Conservation (phyloP, 2,113 vertebrate species). For the Hassar affinis region DNA sequence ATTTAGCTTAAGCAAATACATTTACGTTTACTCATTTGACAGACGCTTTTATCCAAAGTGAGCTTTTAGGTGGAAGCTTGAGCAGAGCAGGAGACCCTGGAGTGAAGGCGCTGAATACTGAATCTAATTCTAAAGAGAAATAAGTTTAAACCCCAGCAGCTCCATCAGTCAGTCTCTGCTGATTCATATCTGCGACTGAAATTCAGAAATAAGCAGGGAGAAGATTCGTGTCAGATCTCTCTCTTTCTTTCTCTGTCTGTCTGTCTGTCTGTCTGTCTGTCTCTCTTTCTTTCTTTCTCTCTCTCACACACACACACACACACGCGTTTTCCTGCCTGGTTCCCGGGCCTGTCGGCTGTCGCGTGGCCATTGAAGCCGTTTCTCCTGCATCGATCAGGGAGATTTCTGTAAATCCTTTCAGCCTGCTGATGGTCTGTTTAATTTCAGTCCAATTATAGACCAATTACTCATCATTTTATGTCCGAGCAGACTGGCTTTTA, state of each 20-base stretch:
- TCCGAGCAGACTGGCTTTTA: not conserved
- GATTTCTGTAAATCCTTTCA: slow-evolving; percentile 11
- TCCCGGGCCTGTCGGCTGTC: slow-evolving; percentile 14
- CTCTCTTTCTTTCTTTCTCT: not conserved
- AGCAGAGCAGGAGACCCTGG: too few relatives aligned
- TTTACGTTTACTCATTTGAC: too few relatives aligned
- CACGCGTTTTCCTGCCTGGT: slow-evolving; percentile 51
- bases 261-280: too few relatives aligned
- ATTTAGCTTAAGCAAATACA: not conserved
- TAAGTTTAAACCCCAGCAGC: not conserved
- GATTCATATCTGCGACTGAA: slow-evolving; percentile 40
- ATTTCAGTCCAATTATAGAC: slow-evolving; percentile 9
- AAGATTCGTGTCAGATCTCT: slow-evolving; percentile 63
- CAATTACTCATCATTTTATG: slow-evolving; percentile 11
- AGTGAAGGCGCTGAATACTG: too few relatives aligned
- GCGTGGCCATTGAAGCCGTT: slow-evolving; percentile 4
- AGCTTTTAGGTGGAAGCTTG: too few relatives aligned
- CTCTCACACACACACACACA: slow-evolving; percentile 49
- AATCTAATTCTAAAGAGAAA: not conserved
- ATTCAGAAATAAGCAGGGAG: slow-evolving; percentile 60
- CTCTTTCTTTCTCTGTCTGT: not conserved
- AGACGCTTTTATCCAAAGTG: too few relatives aligned
- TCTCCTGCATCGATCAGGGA: slow-evolving; percentile 3
- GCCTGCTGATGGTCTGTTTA: slow-evolving; percentile 15
- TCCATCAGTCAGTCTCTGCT: not conserved